These are phyloP conservation scores for Radopholus similis DNA, from an alignment of 1,140 invertebrate species.

Conservation along the genomic window DNA sequence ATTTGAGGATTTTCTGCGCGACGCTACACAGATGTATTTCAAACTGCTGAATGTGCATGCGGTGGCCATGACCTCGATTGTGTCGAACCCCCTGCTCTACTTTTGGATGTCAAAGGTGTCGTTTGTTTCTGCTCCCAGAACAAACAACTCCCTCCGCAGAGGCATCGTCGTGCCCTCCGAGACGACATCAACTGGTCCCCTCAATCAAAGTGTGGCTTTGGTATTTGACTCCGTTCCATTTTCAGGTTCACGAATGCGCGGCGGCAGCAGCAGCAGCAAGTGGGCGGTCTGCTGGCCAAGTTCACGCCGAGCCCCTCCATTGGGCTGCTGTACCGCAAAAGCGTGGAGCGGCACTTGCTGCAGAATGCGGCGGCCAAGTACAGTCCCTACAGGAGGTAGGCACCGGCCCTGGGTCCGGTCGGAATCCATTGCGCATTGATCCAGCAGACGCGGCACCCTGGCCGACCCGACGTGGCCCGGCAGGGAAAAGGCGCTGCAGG, in stretches of 20 bases:
- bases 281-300: constrained; percentile 45
- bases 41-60: constrained; percentile 56
- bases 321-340: constrained; percentile 53
- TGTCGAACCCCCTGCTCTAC: constrained; percentile 58
- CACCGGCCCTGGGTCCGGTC: no score
- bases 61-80: constrained; percentile 58
- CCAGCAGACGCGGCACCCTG: constrained; percentile 50
- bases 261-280: constrained; percentile 36
- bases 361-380: constrained; percentile 32
- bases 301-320: constrained; percentile 57
- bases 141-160: constrained; percentile 16
- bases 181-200: constrained; percentile 60
- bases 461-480: constrained; percentile 54
- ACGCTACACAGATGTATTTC: constrained; percentile 52
- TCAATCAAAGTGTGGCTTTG: no score
- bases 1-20: constrained; percentile 6
- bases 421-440: neutral
- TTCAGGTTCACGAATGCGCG: constrained; percentile 57
- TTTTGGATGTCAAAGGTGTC: constrained; percentile 59
- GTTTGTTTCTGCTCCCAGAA: constrained; percentile 3
- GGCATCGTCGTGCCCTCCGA: constrained; percentile 57
- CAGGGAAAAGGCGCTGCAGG: constrained; percentile 47
- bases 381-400: constrained; percentile 48
- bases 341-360: constrained; percentile 51
- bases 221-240: no score